A percentile compares a stretch with the other conserved stretches of the same genome.
Evolutionary conservation across 2,797 vertebrate species (phyloP).

Genomic region (Lerista edwardsae): DNA sequence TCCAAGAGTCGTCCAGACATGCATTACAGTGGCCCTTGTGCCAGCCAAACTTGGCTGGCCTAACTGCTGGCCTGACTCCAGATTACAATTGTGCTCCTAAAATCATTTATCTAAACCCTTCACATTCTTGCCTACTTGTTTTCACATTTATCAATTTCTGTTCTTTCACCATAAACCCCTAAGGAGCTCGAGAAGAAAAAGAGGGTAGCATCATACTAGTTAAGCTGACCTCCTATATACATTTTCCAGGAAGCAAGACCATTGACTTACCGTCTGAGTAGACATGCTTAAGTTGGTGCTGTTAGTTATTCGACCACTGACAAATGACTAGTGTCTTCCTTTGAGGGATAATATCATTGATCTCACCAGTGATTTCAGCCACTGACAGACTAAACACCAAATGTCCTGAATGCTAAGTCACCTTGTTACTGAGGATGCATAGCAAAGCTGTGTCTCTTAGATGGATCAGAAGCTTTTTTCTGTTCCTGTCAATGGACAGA

Average conservation of each 20-base stretch:
- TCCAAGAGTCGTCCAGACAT: too few species aligned
- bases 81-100: too few species aligned
- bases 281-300: too few species aligned
- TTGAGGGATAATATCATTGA: slow-evolving; percentile 35
- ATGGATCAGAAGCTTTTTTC: not conserved
- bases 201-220: not conserved
- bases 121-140: slow-evolving; percentile 12
- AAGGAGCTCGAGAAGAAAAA: slow-evolving; percentile 32
- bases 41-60: too few species aligned
- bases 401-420: slow-evolving; percentile 41
- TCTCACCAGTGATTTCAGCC: slow-evolving; percentile 45
- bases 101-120: slow-evolving; percentile 42
- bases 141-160: slow-evolving; percentile 10
- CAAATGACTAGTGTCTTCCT: slow-evolving; percentile 49
- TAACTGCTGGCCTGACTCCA: too few species aligned
- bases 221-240: too few species aligned
- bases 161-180: slow-evolving; percentile 31
- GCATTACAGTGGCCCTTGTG: too few species aligned
- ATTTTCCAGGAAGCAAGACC: not conserved
- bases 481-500: slow-evolving; percentile 12
- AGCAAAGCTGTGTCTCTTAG: slow-evolving; percentile 39
- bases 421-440: slow-evolving; percentile 24
- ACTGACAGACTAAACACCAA: slow-evolving; percentile 30
- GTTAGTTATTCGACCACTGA: slow-evolving; percentile 47
- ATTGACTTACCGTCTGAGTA: too few species aligned